These are phyloP conservation scores for Pachliopta kotzebuea DNA, from an alignment of 2,888 invertebrate genomes.

Conservation along the genomic window DNA sequence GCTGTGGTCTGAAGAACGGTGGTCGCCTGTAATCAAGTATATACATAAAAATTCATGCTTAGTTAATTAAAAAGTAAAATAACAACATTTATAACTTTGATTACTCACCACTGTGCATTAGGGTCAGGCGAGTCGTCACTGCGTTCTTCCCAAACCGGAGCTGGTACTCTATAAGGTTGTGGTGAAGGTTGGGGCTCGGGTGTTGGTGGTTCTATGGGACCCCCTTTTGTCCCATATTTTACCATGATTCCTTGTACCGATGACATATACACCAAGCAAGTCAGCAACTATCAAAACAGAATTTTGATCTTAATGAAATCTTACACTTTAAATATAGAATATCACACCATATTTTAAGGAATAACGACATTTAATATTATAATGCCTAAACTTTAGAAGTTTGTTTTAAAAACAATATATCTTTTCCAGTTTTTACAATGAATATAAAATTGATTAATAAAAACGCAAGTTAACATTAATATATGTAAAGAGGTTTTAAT, in stretches of 20 bases:
- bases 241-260: slow-evolving; percentile 81
- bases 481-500: too few species aligned
- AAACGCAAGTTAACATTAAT: too few species aligned
- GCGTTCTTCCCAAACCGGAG: slow-evolving; percentile 82
- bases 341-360: too few species aligned
- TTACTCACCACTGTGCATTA: slow-evolving; percentile 79
- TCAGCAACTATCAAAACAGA: slow-evolving; percentile 53
- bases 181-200: slow-evolving; percentile 70
- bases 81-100: background rate
- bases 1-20: slow-evolving; percentile 63
- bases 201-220: slow-evolving; percentile 81
- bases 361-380: too few species aligned
- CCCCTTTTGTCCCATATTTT: slow-evolving; percentile 81
- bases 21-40: slow-evolving; percentile 55
- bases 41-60: background rate
- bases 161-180: slow-evolving; percentile 78
- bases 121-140: slow-evolving; percentile 81
- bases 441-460: too few species aligned
- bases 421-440: too few species aligned
- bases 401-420: too few species aligned
- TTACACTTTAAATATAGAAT: too few species aligned
- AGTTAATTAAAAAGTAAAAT: background rate
- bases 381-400: too few species aligned
- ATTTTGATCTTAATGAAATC: background rate
- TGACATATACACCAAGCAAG: slow-evolving; percentile 69